Evolutionary conservation across 1,140 invertebrate genomes (phyloP), one percentile per base, ranked within the genome.

Genomic region (Drosophila orena): DNA sequence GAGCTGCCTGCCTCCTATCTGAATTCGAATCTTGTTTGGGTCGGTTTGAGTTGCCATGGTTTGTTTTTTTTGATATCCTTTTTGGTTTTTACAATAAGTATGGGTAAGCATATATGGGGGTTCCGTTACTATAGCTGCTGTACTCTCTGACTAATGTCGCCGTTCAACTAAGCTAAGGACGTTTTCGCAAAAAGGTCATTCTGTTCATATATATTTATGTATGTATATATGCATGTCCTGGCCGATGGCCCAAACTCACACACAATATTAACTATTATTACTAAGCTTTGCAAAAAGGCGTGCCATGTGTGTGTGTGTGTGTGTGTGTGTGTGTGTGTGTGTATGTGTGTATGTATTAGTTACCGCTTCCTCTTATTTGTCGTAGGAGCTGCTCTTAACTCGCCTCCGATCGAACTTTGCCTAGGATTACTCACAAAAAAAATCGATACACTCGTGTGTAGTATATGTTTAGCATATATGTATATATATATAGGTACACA

Each of bases 161-260:
- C 52, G 46, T 74, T 79, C 46, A 73, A 77, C 77, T 85, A 85
- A 85, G 81, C 81, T 85, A 85, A 85, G 81, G 81, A 85, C 81
- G 81, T 85, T 85, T 84, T 85, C 71, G 71, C 71, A 84, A 84
- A 77, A 84, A 84, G 80, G 81, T 84, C 80, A 84, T 79, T 66
- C 60, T 79, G 61, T 74, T 61, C 49, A 60, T 50, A 38, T 15
- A 55, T 40, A 38, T 60, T 10, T 38, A 20, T 35, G 17, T 20
- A 58, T 68, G 11, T 57, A 68, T 49, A 10, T 50, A 37, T 59
- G 17, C 56, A 30, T 55, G 54, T 64, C 30, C 15, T 59, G 55
- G 44, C 56, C 42, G 34, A 10, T 37, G 44, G 20, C 30, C 57
- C 43, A 58, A 50, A 54, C 35, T 35, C 38, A 53, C 22, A 53